Evolutionary conservation across 2,888 invertebrate genomes (phyloP).

Genomic region (Drosophila austrosaltans): DNA sequence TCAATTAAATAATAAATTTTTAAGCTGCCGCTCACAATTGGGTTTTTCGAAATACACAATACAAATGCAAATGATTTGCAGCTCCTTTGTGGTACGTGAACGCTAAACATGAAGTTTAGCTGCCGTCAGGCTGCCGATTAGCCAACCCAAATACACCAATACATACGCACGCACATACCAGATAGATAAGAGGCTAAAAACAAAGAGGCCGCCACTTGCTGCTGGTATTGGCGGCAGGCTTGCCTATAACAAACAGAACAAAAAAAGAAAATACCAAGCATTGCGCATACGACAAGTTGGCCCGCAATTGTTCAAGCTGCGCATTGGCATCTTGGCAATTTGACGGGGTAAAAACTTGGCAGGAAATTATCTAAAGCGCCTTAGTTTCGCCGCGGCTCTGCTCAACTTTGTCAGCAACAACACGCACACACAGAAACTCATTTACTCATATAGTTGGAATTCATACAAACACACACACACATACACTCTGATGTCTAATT

Average conservation of each 20-base stretch:
- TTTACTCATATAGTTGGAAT: conserved; percentile 64
- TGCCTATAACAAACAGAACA: conserved; percentile 20
- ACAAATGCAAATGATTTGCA: conserved; percentile 52
- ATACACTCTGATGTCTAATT: conserved; percentile 34
- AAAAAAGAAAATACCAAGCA: conserved; percentile 12
- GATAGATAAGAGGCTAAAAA: conserved; percentile 2
- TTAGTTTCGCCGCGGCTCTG: conserved; percentile 72
- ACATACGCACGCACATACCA: conserved; percentile 25
- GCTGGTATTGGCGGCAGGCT: conserved; percentile 73
- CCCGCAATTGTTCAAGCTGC: conserved; percentile 57
- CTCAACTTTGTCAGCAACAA: conserved; percentile 69
- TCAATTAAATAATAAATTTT: conserved; percentile 22
- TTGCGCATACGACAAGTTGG: conserved; percentile 73
- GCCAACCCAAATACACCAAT: conserved; percentile 65
- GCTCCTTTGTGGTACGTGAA: conserved; percentile 69
- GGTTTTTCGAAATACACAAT: conserved; percentile 45
- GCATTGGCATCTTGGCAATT: conserved; percentile 66
- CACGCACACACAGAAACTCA: conserved; percentile 26
- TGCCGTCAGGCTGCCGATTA: conserved; percentile 61
- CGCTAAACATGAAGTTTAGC: conserved; percentile 47
- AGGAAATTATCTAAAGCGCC: conserved; percentile 70
- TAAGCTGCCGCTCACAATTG: conserved; percentile 36
- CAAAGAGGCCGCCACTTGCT: conserved; percentile 38
- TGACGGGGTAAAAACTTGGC: conserved; percentile 68
- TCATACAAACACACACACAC: conserved; percentile 36